A percentile compares a stretch with the other conserved stretches of the same genome.
Conservation (phyloP, 1,140 invertebrate species). For the Saxidomus purpurata region DNA sequence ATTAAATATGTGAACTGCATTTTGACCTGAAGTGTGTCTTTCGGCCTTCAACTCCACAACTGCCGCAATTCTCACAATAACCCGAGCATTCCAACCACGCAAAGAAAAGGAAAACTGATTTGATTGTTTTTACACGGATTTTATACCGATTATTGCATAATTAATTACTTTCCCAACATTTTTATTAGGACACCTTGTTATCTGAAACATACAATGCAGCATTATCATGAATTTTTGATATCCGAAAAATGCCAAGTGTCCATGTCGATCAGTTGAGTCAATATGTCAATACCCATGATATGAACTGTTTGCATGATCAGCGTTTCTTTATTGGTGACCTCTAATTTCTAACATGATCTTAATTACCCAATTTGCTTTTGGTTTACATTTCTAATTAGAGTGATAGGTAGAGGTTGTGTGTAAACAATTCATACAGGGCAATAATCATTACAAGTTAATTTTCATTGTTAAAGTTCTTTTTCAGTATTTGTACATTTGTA, state of each 20-base stretch:
- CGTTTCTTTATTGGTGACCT: background rate
- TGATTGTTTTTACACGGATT: background rate
- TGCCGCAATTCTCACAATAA: too few relatives aligned
- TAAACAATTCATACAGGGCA: too few relatives aligned
- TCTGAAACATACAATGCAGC: background rate
- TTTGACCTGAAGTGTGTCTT: too few relatives aligned
- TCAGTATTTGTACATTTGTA: too few relatives aligned
- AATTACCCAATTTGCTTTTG: background rate
- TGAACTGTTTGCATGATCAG: background rate
- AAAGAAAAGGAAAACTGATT: too few relatives aligned
- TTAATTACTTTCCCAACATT: background rate
- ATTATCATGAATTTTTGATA: slow-evolving; percentile 4
- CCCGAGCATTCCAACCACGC: too few relatives aligned
- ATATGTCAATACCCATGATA: background rate
- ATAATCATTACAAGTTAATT: too few relatives aligned
- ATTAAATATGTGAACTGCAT: too few relatives aligned
- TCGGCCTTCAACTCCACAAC: too few relatives aligned
- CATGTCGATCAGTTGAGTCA: background rate
- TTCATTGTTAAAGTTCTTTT: too few relatives aligned
- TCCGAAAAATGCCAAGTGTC: background rate
- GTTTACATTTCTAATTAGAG: slow-evolving; percentile 19
- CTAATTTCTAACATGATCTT: background rate
- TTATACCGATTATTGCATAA: background rate
- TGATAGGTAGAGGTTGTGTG: background rate
- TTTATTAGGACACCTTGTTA: background rate